A percentile compares a stretch with the other conserved stretches of the same genome.
Evolutionary conservation across 2,113 vertebrate species (phyloP).

Genomic region (Cisticola juncidis): DNA sequence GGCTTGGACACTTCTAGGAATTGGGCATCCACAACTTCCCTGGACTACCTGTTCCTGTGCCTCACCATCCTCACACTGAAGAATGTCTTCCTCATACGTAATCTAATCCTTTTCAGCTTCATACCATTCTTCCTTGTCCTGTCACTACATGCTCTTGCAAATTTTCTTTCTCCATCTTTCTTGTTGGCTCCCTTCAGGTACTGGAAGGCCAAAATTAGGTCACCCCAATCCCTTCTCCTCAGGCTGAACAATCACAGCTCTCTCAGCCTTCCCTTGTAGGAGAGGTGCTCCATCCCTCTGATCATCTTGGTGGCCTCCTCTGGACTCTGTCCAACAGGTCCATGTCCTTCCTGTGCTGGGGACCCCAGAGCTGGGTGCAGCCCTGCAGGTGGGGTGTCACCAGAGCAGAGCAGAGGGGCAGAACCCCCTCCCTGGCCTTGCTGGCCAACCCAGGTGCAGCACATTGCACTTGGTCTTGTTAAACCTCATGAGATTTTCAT

Average conservation of each 20-base stretch:
- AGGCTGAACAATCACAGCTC: not conserved
- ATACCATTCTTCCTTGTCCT: not conserved
- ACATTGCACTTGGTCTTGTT: not conserved
- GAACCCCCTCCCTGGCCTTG: not conserved
- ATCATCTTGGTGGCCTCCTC: not conserved
- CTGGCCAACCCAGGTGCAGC: not conserved
- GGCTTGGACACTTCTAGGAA: not conserved
- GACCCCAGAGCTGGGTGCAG: not conserved
- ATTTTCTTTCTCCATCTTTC: not conserved
- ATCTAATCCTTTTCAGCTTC: not conserved
- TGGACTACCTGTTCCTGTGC: fast-evolving
- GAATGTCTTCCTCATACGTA: not conserved
- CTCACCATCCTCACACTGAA: not conserved
- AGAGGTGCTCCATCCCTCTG: not conserved
- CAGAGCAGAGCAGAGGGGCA: not conserved
- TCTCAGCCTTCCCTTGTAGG: not conserved
- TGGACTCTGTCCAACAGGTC: fast-evolving
- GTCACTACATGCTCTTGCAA: not conserved
- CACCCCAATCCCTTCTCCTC: not conserved
- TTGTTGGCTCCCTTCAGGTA: not conserved
- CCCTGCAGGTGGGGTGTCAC: not conserved
- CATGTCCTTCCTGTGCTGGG: not conserved
- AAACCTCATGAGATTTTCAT: not conserved
- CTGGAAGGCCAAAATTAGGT: not conserved
- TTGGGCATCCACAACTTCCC: not conserved